These are phyloP conservation scores for Trachelus iudaicus DNA, from an alignment of 2,888 invertebrate species.

Conservation along the genomic window DNA sequence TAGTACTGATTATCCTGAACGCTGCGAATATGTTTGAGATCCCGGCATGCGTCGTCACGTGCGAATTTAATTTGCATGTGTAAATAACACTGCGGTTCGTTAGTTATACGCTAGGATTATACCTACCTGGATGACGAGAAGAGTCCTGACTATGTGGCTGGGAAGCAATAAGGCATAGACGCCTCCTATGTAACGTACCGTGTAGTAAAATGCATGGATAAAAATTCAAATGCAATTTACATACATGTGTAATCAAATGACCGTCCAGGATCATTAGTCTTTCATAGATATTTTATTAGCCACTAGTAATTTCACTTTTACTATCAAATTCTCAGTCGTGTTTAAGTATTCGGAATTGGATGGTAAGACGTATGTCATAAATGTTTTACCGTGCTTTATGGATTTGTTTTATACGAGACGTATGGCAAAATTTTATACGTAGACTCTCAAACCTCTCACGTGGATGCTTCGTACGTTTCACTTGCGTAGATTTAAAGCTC, in stretches of 20 bases:
- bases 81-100: slow-evolving; percentile 19
- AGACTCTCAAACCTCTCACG: background rate
- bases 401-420: background rate
- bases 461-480: background rate
- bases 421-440: background rate
- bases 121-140: background rate
- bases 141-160: background rate
- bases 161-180: background rate
- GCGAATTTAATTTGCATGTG: slow-evolving; percentile 26
- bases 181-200: background rate
- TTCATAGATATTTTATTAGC: background rate
- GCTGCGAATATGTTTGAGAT: background rate
- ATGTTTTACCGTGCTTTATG: background rate
- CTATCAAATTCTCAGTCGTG: background rate
- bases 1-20: slow-evolving; percentile 13
- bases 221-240: background rate
- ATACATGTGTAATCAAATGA: background rate
- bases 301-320: background rate
- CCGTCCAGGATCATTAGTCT: background rate
- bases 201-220: background rate
- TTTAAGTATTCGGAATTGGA: background rate
- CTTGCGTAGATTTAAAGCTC: slow-evolving; percentile 6
- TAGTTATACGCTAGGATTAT: background rate
- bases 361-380: background rate
- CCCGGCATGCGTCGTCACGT: background rate